phyloP scores from a whole-genome alignment of 2,113 vertebrate species.

The Forbesichthys papilliferus region DNA sequence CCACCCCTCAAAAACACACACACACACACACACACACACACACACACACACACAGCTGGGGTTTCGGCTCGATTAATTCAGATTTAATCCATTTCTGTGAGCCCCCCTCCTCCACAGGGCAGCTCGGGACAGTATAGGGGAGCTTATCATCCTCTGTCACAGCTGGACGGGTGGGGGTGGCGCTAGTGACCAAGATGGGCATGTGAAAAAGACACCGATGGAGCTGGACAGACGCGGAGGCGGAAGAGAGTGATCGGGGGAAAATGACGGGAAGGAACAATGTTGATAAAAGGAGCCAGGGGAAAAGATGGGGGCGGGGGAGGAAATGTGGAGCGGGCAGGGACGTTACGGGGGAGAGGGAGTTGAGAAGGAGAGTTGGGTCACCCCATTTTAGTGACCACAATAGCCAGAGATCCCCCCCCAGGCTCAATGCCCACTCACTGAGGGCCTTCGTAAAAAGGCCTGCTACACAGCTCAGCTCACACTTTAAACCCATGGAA shows the following conservation, averaged over 20 bases:
- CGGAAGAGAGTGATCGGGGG: not conserved
- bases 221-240: not conserved
- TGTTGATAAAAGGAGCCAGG: constrained; percentile 23
- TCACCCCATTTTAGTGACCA: constrained; percentile 77
- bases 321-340: constrained; percentile 63
- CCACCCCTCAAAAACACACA: constrained; percentile 6
- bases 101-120: constrained; percentile 60
- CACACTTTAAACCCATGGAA: constrained; percentile 56
- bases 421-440: constrained; percentile 78
- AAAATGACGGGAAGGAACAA: not conserved
- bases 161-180: constrained; percentile 65
- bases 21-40: constrained; percentile 31
- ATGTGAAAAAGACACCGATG: constrained; percentile 44
- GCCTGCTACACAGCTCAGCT: constrained; percentile 59
- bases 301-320: constrained; percentile 47
- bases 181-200: constrained; percentile 8
- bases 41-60: constrained; percentile 74
- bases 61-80: constrained; percentile 75
- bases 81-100: constrained; percentile 81
- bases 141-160: constrained; percentile 67
- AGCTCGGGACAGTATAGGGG: constrained; percentile 63
- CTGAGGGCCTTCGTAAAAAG: constrained; percentile 72
- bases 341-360: constrained; percentile 42
- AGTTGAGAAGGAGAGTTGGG: constrained; percentile 45
- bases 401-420: constrained; percentile 74